Conservation (phyloP, 2,888 invertebrate species). For the Branchinecta sandiegonensis region DNA sequence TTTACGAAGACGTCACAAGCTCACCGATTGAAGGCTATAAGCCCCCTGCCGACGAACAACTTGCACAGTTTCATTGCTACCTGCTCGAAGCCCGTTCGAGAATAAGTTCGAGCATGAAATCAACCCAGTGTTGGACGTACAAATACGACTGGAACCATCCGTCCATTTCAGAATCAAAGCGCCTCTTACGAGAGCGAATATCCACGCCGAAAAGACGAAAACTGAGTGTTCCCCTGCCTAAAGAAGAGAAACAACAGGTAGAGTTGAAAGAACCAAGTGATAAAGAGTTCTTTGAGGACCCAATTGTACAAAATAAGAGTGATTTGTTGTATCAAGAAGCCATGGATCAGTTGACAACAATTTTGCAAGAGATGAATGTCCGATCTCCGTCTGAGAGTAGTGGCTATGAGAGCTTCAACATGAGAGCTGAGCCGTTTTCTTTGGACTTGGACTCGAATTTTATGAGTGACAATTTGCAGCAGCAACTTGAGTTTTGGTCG, state of each 20-base stretch:
- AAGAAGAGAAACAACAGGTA: neutral
- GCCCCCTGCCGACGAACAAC: neutral
- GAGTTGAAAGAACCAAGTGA: neutral
- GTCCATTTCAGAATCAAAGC: slow-evolving; percentile 31
- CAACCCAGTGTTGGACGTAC: slow-evolving; percentile 63
- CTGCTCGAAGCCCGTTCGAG: slow-evolving; percentile 66
- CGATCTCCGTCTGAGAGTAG: slow-evolving; percentile 59
- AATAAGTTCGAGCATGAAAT: slow-evolving; percentile 54
- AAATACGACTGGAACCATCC: slow-evolving; percentile 53
- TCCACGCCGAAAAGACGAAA: slow-evolving; percentile 25
- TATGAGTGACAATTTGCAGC: slow-evolving; percentile 19
- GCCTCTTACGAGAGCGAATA: slow-evolving; percentile 26
- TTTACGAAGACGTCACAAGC: neutral
- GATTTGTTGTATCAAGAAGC: slow-evolving; percentile 12
- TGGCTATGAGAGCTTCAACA: slow-evolving; percentile 55
- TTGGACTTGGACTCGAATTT: slow-evolving; percentile 18
- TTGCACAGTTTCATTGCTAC: slow-evolving; percentile 38
- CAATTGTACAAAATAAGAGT: slow-evolving; percentile 7
- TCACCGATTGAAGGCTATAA: neutral
- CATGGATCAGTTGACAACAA: slow-evolving; percentile 24
- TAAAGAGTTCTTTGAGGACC: slow-evolving; percentile 6
- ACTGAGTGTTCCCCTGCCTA: slow-evolving; percentile 1
- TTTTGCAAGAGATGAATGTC: slow-evolving; percentile 40
- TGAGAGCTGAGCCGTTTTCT: slow-evolving; percentile 30
- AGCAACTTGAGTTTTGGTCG: slow-evolving; percentile 24